A percentile compares a stretch with the other conserved stretches of the same genome.
These are phyloP conservation scores for Hipposideros armiger DNA, from an alignment of 2,113 vertebrate genomes.

Conservation along the genomic window DNA sequence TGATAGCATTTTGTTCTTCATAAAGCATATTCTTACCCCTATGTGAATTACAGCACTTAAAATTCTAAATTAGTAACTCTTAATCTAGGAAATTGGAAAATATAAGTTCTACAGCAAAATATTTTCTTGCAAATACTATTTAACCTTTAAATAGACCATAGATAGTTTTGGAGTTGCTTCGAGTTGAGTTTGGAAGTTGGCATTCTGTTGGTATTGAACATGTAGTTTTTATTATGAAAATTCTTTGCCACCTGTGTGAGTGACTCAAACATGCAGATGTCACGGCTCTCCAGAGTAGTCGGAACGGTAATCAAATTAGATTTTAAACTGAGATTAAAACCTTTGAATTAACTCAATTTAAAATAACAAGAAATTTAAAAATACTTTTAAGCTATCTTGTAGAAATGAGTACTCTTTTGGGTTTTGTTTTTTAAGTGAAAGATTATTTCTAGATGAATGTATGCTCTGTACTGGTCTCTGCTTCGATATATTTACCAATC, in stretches of 20 bases:
- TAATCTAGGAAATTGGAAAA: slow-evolving; percentile 58
- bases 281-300: neutral
- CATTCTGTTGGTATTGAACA: neutral
- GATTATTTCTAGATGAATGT: slow-evolving; percentile 50
- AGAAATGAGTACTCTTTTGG: slow-evolving; percentile 46
- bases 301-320: neutral
- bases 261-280: neutral
- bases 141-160: slow-evolving; percentile 24
- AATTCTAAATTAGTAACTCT: slow-evolving; percentile 15
- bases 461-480: slow-evolving; percentile 38
- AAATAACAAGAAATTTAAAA: slow-evolving; percentile 52
- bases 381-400: neutral
- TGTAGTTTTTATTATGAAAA: neutral
- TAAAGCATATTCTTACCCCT: neutral
- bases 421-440: slow-evolving; percentile 46
- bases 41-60: slow-evolving; percentile 40
- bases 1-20: slow-evolving; percentile 28
- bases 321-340: slow-evolving; percentile 35
- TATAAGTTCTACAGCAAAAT: slow-evolving; percentile 14
- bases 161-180: neutral
- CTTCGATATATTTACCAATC: neutral
- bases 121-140: slow-evolving; percentile 60
- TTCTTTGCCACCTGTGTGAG: neutral
- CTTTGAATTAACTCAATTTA: slow-evolving; percentile 38
- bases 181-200: neutral